phyloP scores from a whole-genome alignment of 2,888 invertebrate species.

The Arrhopalites spinosus region DNA sequence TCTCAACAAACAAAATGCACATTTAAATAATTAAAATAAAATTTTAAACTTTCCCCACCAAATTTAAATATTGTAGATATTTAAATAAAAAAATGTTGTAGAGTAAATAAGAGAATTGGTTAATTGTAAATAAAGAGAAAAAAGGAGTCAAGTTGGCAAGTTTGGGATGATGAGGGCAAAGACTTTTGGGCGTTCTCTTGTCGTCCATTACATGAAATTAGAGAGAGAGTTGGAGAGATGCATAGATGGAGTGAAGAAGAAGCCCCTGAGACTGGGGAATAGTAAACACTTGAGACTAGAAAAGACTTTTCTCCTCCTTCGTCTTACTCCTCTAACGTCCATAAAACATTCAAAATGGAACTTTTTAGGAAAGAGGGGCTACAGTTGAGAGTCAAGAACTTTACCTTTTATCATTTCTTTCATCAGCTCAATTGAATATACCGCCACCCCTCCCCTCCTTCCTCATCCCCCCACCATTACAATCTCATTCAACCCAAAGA shows the following conservation, averaged over 20 bases:
- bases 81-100: too few species aligned
- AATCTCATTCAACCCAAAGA: background rate
- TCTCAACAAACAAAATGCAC: background rate
- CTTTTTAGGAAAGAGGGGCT: slow-evolving; percentile 6
- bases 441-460: background rate
- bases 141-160: background rate
- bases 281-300: slow-evolving; percentile 16
- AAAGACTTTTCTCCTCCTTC: background rate
- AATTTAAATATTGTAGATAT: too few species aligned
- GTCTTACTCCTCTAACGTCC: background rate
- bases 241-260: background rate
- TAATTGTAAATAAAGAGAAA: slow-evolving; percentile 19
- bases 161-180: background rate
- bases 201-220: too few species aligned
- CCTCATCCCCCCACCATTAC: background rate
- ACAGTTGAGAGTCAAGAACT: slow-evolving; percentile 17
- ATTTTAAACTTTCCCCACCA: too few species aligned
- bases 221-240: background rate
- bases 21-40: too few species aligned
- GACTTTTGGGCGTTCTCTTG: too few species aligned
- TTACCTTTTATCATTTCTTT: slow-evolving; percentile 27
- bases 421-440: slow-evolving; percentile 21
- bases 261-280: background rate
- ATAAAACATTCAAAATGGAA: slow-evolving; percentile 18
- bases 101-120: slow-evolving; percentile 11